Conservation (phyloP, 2,113 vertebrate genomes). For the Ardeotis arabs region DNA sequence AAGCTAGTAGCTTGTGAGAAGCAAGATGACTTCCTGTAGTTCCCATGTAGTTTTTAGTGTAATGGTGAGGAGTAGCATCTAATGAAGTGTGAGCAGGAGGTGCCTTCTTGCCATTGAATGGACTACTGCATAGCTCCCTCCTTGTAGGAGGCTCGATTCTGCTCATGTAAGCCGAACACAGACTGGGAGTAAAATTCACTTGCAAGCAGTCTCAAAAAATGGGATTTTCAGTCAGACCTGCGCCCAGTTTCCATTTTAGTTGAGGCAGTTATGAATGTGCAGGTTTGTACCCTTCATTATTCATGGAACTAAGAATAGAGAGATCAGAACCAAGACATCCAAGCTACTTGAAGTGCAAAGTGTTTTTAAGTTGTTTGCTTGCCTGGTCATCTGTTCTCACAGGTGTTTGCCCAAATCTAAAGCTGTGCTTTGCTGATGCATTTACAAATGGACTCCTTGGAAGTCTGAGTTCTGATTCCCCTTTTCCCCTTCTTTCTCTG, state of each 20-base stretch:
- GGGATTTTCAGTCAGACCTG: background rate
- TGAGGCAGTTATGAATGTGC: background rate
- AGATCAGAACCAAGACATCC: background rate
- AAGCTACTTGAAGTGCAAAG: background rate
- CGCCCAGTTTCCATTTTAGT: background rate
- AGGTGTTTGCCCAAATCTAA: too few species aligned
- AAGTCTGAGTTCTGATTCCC: background rate
- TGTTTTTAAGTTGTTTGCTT: background rate
- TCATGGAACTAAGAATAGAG: background rate
- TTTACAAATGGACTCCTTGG: background rate
- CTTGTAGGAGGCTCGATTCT: background rate
- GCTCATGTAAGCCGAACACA: background rate
- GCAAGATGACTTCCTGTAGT: background rate
- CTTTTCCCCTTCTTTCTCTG: background rate
- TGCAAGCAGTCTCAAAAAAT: background rate
- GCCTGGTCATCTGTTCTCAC: background rate
- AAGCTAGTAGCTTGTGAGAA: background rate
- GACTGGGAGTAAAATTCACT: background rate
- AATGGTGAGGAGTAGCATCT: background rate
- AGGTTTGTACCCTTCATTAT: background rate
- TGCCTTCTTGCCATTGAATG: background rate
- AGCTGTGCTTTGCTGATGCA: too few species aligned
- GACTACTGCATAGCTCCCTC: background rate
- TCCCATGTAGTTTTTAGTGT: slow-evolving; percentile 29
- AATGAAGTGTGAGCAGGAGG: slow-evolving; percentile 17